phyloP scores from a whole-genome alignment of 2,113 vertebrate species.

The Strigops habroptila region DNA sequence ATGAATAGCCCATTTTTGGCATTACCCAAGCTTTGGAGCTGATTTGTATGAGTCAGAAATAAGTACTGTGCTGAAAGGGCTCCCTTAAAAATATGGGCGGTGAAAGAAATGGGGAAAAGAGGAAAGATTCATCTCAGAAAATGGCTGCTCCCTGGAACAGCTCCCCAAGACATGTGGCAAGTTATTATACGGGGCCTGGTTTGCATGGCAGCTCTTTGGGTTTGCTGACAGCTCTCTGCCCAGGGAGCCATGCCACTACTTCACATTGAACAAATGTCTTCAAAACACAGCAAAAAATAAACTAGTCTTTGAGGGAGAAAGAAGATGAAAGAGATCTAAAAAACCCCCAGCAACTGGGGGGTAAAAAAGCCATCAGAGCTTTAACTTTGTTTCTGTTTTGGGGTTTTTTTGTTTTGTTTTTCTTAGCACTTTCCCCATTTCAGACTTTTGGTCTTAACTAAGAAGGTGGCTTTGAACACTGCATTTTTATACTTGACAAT shows the following conservation, averaged over 20 bases:
- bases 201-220: neutral
- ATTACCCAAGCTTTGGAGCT: constrained; percentile 38
- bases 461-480: neutral
- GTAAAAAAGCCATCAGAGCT: neutral
- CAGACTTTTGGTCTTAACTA: neutral
- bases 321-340: neutral
- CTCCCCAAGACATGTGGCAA: neutral
- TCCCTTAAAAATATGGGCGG: neutral
- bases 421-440: neutral
- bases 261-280: neutral
- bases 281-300: neutral
- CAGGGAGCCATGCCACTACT: neutral
- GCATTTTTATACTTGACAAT: neutral
- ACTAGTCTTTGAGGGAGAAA: neutral
- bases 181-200: neutral
- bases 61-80: constrained; percentile 17
- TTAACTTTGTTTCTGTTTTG: neutral
- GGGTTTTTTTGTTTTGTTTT: neutral
- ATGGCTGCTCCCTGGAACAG: neutral
- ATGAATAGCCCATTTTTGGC: constrained; percentile 53
- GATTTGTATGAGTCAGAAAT: constrained; percentile 63
- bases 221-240: neutral
- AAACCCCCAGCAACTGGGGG: neutral
- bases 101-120: neutral
- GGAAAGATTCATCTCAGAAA: neutral